phyloP scores from a whole-genome alignment of 2,888 invertebrate genomes.

The Platyscelio sp. region DNA sequence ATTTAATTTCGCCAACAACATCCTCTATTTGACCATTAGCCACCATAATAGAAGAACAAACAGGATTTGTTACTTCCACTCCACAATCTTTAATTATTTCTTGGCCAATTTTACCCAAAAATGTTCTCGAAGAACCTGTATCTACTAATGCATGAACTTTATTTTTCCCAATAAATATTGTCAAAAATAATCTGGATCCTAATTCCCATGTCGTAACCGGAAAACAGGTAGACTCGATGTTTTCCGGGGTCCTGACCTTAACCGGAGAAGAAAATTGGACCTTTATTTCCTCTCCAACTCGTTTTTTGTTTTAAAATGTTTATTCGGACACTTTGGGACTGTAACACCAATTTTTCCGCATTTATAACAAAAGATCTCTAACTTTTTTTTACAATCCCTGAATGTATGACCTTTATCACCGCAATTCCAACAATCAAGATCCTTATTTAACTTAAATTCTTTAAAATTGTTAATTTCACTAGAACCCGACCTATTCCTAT shows the following conservation, averaged over 20 bases:
- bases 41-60: background rate
- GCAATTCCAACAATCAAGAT: constrained; percentile 39
- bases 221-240: constrained; percentile 18
- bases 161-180: background rate
- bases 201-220: constrained; percentile 36
- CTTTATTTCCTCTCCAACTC: background rate
- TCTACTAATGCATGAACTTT: constrained; percentile 12
- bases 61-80: background rate
- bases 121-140: constrained; percentile 39
- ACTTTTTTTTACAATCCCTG: background rate
- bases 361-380: constrained; percentile 19
- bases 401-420: constrained; percentile 1
- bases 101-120: constrained; percentile 19
- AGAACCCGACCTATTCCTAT: background rate
- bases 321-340: background rate
- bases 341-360: constrained; percentile 7
- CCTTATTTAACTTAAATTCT: background rate
- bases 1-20: background rate
- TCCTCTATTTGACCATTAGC: constrained; percentile 6
- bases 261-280: constrained; percentile 11
- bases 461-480: background rate
- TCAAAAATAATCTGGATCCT: constrained; percentile 5
- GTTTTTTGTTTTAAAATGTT: too few relatives aligned
- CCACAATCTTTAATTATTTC: background rate
- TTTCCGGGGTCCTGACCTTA: constrained; percentile 6